phyloP scores from a whole-genome alignment of 2,888 invertebrate genomes.

The Trissolcus brochymenae region DNA sequence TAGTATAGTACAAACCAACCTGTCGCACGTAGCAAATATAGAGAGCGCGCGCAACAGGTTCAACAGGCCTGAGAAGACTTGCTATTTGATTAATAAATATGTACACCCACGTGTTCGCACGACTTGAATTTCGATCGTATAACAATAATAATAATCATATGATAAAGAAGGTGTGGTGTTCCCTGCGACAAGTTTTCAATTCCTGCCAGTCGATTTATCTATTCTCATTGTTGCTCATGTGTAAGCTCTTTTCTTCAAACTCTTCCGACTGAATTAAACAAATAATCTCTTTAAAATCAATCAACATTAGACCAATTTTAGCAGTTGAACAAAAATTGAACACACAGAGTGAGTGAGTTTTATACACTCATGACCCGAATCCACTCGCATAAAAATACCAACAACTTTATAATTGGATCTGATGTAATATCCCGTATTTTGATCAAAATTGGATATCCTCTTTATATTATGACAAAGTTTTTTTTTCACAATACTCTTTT shows the following conservation, averaged over 20 bases:
- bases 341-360: too few relatives aligned
- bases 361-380: too few relatives aligned
- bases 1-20: slow-evolving; percentile 17
- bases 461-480: too few relatives aligned
- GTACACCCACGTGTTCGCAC: slow-evolving; percentile 47
- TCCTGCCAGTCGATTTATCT: background rate
- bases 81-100: slow-evolving; percentile 55
- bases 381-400: too few relatives aligned
- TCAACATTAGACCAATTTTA: background rate
- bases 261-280: background rate
- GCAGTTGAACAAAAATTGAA: too few relatives aligned
- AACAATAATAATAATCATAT: slow-evolving; percentile 6
- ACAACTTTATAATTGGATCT: too few relatives aligned
- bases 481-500: too few relatives aligned
- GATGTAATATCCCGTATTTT: background rate
- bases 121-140: slow-evolving; percentile 20
- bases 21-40: slow-evolving; percentile 33
- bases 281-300: background rate
- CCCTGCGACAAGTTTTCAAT: background rate
- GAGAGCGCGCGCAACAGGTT: slow-evolving; percentile 61
- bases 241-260: background rate
- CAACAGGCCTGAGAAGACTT: slow-evolving; percentile 60
- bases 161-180: slow-evolving; percentile 25
- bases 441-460: too few relatives aligned
- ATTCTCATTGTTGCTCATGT: background rate